Evolutionary conservation across 1,140 invertebrate genomes (phyloP), one percentile per base, ranked within the genome.

Genomic region (Eubasilissa regina): DNA sequence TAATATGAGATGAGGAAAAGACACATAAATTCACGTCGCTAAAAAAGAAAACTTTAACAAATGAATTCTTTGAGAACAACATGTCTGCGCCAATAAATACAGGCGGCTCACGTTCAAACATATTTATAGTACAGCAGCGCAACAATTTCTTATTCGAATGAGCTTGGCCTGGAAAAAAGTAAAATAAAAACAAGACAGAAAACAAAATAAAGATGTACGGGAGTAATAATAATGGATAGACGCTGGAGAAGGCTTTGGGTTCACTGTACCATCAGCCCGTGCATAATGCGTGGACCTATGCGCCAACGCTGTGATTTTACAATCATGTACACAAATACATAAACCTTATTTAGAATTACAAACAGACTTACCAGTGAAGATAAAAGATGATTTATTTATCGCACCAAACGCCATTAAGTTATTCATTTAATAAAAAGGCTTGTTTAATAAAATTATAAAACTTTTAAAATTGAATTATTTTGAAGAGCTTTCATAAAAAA

Each of bases 181-280:
- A 78, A 81, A 78, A 75, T 75, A 74, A 78, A 81, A 81, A 78
- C 78, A 74, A 78, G 64, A 80, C 53, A 80, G 78, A 80, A 82
- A 82, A 80, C 81, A 82, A 83, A 80, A 83, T 83, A 83, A 83
- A 83, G 81, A 83, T 81, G 81, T 83, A 83, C 79, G 79, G 72
- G 81, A 81, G 81, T 83, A 83, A 83, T 83, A 83, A 83, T 83
- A 83, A 83, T 83, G 81, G 81, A 83, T 83, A 83, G 81, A 83
- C 75, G 79, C 76, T 47, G 81, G 74, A 79, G 81, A 83, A 77
- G 81, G 79, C 79, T 78, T 76, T 70, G 81, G 74, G 81, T 83
- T 83, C 81, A 81, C 68, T 77, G 81, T 83, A 83, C 81, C 81
- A 79, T 80, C 81, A 77, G 81, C 75, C 81, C 79, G 74, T 83